Conservation (phyloP, 2,113 vertebrate genomes). For the Gadus chalcogrammus region DNA sequence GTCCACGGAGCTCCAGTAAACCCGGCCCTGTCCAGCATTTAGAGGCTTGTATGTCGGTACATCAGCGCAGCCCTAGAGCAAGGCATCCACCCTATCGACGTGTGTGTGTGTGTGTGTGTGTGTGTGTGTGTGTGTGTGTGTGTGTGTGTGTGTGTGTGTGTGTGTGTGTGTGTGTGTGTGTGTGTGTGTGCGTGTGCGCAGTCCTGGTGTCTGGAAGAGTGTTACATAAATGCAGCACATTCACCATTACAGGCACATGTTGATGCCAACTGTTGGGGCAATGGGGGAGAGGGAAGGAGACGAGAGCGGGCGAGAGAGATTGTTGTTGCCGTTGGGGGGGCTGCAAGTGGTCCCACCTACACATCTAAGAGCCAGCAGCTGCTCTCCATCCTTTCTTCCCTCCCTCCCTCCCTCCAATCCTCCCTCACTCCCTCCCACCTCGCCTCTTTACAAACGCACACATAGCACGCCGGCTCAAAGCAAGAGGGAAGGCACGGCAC, state of each 20-base stretch:
- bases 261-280: too few relatives aligned
- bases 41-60: too few relatives aligned
- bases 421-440: not conserved
- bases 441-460: not conserved
- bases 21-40: too few relatives aligned
- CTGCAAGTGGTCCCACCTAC: slow-evolving; percentile 68
- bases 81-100: too few relatives aligned
- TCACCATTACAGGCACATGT: too few relatives aligned
- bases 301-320: not conserved
- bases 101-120: slow-evolving; percentile 1
- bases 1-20: too few relatives aligned
- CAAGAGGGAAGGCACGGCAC: too few relatives aligned
- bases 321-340: slow-evolving; percentile 24
- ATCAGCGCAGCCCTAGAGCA: too few relatives aligned
- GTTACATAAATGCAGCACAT: too few relatives aligned
- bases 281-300: not conserved
- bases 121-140: not conserved
- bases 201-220: too few relatives aligned
- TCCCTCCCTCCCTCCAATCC: slow-evolving; percentile 5
- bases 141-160: not conserved
- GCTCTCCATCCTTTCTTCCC: slow-evolving; percentile 37
- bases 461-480: not conserved
- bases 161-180: slow-evolving; percentile 1
- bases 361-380: slow-evolving; percentile 53
- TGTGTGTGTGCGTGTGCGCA: slow-evolving; percentile 7